Percentiles rank a stretch among this genome's conserved stretches.
phyloP scores from a whole-genome alignment of 1,140 invertebrate genomes.

The Phocides pigmalion region DNA sequence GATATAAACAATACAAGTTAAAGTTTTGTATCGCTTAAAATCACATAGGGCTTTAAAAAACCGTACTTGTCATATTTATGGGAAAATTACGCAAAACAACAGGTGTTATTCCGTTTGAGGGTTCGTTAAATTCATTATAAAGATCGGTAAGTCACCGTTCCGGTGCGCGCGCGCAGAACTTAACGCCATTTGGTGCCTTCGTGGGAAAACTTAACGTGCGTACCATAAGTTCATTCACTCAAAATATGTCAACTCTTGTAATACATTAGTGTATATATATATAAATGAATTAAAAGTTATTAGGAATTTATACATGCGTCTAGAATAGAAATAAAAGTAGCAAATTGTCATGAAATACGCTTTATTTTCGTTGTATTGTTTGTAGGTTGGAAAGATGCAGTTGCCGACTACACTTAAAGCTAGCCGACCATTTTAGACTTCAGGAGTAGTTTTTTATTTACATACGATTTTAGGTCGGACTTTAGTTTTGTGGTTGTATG shows the following conservation, averaged over 20 bases:
- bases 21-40: not conserved
- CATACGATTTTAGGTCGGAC: too few relatives aligned
- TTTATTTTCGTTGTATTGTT: too few relatives aligned
- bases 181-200: constrained; percentile 66
- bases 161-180: constrained; percentile 55
- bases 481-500: too few relatives aligned
- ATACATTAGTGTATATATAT: not conserved
- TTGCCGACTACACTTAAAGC: too few relatives aligned
- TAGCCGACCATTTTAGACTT: too few relatives aligned
- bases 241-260: not conserved
- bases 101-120: constrained; percentile 57
- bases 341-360: too few relatives aligned
- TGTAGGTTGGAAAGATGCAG: too few relatives aligned
- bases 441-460: too few relatives aligned
- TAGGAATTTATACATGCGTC: too few relatives aligned
- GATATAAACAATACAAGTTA: too few relatives aligned
- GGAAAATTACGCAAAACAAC: constrained; percentile 53
- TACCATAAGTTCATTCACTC: not conserved
- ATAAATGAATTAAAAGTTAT: not conserved
- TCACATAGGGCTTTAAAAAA: too few relatives aligned
- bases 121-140: constrained; percentile 58
- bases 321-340: too few relatives aligned
- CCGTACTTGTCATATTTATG: not conserved
- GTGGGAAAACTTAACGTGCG: constrained; percentile 80
- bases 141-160: constrained; percentile 80